Base-by-base conservation (phyloP, 2,797 vertebrate genomes). In the Hapalemur alaotrensis region DNA sequence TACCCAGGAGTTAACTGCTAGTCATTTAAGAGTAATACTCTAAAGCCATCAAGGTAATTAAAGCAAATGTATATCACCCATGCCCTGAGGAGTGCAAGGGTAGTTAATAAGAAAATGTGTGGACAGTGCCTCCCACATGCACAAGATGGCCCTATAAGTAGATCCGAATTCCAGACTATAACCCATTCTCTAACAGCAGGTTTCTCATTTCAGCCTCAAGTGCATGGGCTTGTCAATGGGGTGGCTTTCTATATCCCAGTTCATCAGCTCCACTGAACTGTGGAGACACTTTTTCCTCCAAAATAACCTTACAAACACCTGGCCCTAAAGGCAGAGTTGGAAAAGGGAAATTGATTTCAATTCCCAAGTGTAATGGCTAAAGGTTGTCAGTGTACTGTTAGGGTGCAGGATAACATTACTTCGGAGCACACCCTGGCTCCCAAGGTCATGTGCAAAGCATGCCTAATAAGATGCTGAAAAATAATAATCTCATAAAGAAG, bases 381-480 rank as follows among this genome's bases (percentile, higher is more conserved):
- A 97, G 69, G 96, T 93, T 98, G 57, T 83, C 2, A 30, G 67
- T 76, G 43, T 14, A 88, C 54, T 96, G 61, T 95, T 84, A 96
- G 93, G 85, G 92, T 97, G 46, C 65, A 93, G 67, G 30, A 92
- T 75, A 87, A 92, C 59, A 85, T 88, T 98, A 92, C 91, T 87
- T 97, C 52, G 63, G 92, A 88, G 96, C 93, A 89, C 23, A 95
- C 54, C 69, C 86, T 69, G 88, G 91, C 91, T 98, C 93, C 96
- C 93, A 95, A 98, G 96, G 97, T 98, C 98, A 97, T 94, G 89
- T 92, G 91, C 82, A 96, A 98, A 98, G 89, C 22, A 96, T 91
- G 93, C 38, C 94, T 98, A 98, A 98, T 92, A 86, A 97, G 95
- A 96, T 96, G 89, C 79, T 95, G 83, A 97, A 98, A 98, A 98